These are phyloP conservation scores for Orthosia gothica DNA, from an alignment of 2,888 invertebrate species.

Conservation along the genomic window DNA sequence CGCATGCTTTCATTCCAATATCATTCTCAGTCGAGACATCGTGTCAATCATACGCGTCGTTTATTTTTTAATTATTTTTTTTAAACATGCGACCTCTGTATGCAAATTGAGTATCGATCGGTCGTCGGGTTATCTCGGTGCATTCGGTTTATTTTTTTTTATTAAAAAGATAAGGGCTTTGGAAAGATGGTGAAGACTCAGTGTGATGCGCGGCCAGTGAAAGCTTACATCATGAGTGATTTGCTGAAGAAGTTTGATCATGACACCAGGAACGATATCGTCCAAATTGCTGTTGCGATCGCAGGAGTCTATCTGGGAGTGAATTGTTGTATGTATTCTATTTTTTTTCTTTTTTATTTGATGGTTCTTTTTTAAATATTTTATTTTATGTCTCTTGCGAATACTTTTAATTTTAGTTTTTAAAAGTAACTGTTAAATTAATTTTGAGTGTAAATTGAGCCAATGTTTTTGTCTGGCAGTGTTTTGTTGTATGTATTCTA, in stretches of 20 bases:
- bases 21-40: slow-evolving; percentile 71
- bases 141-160: slow-evolving; percentile 74
- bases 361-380: background rate
- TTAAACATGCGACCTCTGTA: slow-evolving; percentile 73
- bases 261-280: slow-evolving; percentile 84
- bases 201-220: slow-evolving; percentile 84
- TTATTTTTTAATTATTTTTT: slow-evolving; percentile 63
- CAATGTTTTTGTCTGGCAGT: too few relatives aligned
- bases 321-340: slow-evolving; percentile 83
- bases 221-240: slow-evolving; percentile 90
- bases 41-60: slow-evolving; percentile 74
- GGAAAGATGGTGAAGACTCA: slow-evolving; percentile 85
- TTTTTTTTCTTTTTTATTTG: background rate
- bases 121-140: slow-evolving; percentile 88
- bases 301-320: slow-evolving; percentile 86
- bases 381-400: too few relatives aligned
- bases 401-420: too few relatives aligned
- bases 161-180: slow-evolving; percentile 70
- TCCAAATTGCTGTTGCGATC: slow-evolving; percentile 82
- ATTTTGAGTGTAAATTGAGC: background rate
- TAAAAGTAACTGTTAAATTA: background rate
- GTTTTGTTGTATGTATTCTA: too few relatives aligned
- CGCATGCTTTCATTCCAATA: slow-evolving; percentile 67
- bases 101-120: slow-evolving; percentile 79
- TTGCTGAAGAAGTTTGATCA: slow-evolving; percentile 85